A percentile compares a stretch with the other conserved stretches of the same genome.
These are phyloP conservation scores for Danionella cerebrum DNA, from an alignment of 2,113 vertebrate species.

Conservation along the genomic window DNA sequence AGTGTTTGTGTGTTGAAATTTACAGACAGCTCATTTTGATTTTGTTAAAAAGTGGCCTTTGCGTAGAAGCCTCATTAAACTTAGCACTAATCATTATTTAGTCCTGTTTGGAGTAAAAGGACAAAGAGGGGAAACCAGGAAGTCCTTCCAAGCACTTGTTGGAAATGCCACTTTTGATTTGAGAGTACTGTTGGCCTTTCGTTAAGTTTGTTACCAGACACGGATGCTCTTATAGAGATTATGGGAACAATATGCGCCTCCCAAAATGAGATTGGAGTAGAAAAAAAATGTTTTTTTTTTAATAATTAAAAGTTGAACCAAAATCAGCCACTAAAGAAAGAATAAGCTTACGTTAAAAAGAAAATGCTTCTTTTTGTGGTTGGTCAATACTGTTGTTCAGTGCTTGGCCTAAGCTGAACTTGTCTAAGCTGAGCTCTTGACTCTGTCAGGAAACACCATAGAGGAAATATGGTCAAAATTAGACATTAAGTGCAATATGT, in stretches of 20 bases:
- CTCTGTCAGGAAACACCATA: conserved; percentile 53
- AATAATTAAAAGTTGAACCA: conserved; percentile 40
- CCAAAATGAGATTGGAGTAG: conserved; percentile 37
- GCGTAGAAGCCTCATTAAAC: too few species aligned
- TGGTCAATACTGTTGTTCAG: conserved; percentile 70
- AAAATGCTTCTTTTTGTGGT: conserved; percentile 38
- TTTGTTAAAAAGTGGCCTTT: conserved; percentile 63
- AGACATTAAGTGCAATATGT: conserved; percentile 98
- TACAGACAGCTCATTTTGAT: conserved; percentile 41
- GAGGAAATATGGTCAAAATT: conserved; percentile 64
- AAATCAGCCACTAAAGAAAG: conserved; percentile 24
- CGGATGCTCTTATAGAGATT: conserved; percentile 52
- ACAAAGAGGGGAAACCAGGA: conserved; percentile 68
- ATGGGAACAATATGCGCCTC: conserved; percentile 72
- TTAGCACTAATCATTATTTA: conserved; percentile 9
- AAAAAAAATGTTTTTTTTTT: conserved; percentile 54
- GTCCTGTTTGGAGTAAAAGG: conserved; percentile 53
- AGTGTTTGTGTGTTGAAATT: conserved; percentile 44
- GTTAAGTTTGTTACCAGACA: conserved; percentile 60
- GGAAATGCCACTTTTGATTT: conserved; percentile 52
- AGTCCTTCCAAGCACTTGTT: conserved; percentile 45
- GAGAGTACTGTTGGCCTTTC: conserved; percentile 65
- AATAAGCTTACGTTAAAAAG: conserved; percentile 52
- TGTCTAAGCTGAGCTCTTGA: conserved; percentile 79
- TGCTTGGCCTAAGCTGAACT: conserved; percentile 63